Conservation (phyloP, 2,888 invertebrate species). For the Eupeodes latifasciatus region DNA sequence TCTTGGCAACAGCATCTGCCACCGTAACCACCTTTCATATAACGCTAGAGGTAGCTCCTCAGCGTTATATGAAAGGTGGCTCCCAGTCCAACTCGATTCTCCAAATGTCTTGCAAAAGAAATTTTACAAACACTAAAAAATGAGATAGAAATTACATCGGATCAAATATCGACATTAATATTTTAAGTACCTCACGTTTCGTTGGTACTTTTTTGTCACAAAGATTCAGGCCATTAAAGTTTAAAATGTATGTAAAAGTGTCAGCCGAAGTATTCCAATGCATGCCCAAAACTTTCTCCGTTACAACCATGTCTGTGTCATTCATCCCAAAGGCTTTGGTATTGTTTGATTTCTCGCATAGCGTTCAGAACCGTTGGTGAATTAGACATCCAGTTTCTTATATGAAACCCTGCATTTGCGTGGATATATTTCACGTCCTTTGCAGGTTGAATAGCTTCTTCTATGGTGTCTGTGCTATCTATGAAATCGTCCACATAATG, state of each 20-base stretch:
- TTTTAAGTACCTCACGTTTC: no score
- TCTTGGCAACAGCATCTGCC: conserved; percentile 7
- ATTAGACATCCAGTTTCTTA: conserved; percentile 7
- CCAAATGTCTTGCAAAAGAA: conserved; percentile 2
- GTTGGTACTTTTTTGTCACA: no score
- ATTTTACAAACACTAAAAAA: background rate
- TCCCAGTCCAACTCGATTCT: no score
- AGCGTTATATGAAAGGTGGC: no score
- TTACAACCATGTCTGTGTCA: background rate
- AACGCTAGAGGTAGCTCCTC: background rate
- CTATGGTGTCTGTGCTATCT: conserved; percentile 30
- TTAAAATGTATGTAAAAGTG: background rate
- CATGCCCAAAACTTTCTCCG: conserved; percentile 25
- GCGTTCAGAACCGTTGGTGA: background rate
- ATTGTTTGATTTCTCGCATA: background rate
- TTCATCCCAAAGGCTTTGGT: conserved; percentile 4
- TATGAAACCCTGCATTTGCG: conserved; percentile 10
- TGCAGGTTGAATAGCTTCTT: conserved; percentile 31
- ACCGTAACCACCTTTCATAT: background rate
- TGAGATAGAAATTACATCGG: no score
- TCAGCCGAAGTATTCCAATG: background rate
- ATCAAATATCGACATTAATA: no score
- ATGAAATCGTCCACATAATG: conserved; percentile 49
- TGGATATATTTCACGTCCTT: conserved; percentile 17
- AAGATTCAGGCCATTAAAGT: background rate